Percentiles rank a stretch among this genome's conserved stretches.
These are phyloP conservation scores for Rambutsinella grinnellia DNA, from an alignment of 2,888 invertebrate genomes.

Conservation along the genomic window DNA sequence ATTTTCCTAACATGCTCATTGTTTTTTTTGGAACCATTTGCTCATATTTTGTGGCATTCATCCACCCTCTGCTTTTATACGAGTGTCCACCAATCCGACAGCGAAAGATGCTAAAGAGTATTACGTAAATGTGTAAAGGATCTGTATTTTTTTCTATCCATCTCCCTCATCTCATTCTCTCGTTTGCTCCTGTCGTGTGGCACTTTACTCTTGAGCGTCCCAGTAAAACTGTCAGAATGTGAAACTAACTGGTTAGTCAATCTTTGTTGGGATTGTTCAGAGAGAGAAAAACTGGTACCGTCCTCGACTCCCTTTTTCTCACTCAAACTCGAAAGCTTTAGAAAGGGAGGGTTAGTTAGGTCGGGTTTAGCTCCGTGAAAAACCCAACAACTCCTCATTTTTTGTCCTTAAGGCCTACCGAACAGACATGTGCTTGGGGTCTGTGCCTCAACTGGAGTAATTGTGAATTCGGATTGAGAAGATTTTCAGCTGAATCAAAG, in stretches of 20 bases:
- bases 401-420: constrained; percentile 29
- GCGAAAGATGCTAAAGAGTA: too few relatives aligned
- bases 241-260: constrained; percentile 21
- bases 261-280: not conserved
- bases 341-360: too few relatives aligned
- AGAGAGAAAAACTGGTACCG: constrained; percentile 19
- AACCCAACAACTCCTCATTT: constrained; percentile 42
- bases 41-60: too few relatives aligned
- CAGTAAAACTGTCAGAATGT: constrained; percentile 45
- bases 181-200: constrained; percentile 44
- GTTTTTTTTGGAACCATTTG: too few relatives aligned
- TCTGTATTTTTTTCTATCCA: not conserved
- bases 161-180: not conserved
- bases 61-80: too few relatives aligned
- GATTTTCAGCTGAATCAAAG: too few relatives aligned
- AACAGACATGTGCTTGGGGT: constrained; percentile 24
- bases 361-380: constrained; percentile 35
- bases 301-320: constrained; percentile 21
- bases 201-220: constrained; percentile 44
- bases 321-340: too few relatives aligned
- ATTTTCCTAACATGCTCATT: too few relatives aligned
- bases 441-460: too few relatives aligned
- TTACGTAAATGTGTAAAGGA: too few relatives aligned
- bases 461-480: too few relatives aligned
- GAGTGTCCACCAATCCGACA: too few relatives aligned